Conservation (phyloP, 1,140 invertebrate species). For the Drosophila chauvacae region DNA sequence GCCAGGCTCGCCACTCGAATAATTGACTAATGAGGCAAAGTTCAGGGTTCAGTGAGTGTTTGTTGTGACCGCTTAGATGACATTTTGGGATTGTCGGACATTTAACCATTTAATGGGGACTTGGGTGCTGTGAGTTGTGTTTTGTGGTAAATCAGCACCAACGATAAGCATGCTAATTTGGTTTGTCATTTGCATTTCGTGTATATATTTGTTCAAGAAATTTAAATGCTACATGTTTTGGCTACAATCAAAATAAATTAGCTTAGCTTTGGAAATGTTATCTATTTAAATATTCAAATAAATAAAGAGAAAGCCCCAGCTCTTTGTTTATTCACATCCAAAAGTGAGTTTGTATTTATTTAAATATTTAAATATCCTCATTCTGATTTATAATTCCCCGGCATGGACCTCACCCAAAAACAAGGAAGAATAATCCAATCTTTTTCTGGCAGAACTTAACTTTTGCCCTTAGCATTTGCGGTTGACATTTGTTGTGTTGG, state of each 20-base stretch:
- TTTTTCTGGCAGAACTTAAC: conserved; percentile 10
- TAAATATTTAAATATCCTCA: neutral
- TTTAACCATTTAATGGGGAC: neutral
- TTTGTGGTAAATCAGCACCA: conserved; percentile 13
- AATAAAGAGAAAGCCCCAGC: no score
- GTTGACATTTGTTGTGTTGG: conserved; percentile 14
- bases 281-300: neutral
- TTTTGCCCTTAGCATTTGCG: conserved; percentile 22
- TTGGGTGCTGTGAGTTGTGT: conserved; percentile 9
- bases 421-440: conserved; percentile 36
- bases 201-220: neutral
- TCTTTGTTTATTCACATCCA: no score
- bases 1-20: conserved; percentile 1
- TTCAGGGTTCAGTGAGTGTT: conserved; percentile 38
- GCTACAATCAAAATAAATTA: neutral
- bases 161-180: conserved; percentile 14
- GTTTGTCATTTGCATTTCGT: neutral
- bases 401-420: neutral
- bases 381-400: neutral
- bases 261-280: neutral
- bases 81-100: conserved; percentile 29
- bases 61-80: conserved; percentile 14
- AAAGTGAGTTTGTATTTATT: neutral
- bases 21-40: conserved; percentile 54
- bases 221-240: neutral